These are phyloP conservation scores for Trichosurus vulpecula DNA, from an alignment of 2,797 vertebrate genomes.

Conservation along the genomic window DNA sequence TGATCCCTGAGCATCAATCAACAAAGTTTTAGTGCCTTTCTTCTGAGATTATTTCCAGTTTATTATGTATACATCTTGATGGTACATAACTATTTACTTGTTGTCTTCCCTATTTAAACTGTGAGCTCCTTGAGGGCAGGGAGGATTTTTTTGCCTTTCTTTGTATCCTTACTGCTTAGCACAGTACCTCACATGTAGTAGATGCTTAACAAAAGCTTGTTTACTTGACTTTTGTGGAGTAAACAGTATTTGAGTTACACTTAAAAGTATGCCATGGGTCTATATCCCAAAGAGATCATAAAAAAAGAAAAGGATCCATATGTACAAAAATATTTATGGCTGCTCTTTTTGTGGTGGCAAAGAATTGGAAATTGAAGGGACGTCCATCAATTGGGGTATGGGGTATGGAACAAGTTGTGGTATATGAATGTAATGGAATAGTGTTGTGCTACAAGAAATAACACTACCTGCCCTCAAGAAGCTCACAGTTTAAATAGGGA, in stretches of 20 bases:
- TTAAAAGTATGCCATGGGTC: background rate
- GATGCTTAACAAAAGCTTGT: background rate
- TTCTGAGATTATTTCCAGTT: background rate
- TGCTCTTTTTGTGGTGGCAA: no score
- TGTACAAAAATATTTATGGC: no score
- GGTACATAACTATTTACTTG: no score
- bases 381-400: no score
- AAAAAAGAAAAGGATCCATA: no score
- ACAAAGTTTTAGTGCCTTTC: background rate
- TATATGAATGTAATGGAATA: no score
- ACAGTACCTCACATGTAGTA: background rate
- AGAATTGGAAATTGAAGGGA: no score
- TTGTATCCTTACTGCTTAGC: background rate
- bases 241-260: background rate
- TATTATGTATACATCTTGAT: background rate
- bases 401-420: no score
- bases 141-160: no score
- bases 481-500: background rate
- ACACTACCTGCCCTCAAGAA: background rate
- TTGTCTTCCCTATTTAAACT: background rate
- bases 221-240: background rate
- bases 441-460: no score
- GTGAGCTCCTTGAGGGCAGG: background rate
- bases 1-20: background rate
- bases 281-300: no score